Evolutionary conservation across 2,113 vertebrate genomes (phyloP), one percentile per base, ranked within the genome.

Genomic region (Callionymus lyra): DNA sequence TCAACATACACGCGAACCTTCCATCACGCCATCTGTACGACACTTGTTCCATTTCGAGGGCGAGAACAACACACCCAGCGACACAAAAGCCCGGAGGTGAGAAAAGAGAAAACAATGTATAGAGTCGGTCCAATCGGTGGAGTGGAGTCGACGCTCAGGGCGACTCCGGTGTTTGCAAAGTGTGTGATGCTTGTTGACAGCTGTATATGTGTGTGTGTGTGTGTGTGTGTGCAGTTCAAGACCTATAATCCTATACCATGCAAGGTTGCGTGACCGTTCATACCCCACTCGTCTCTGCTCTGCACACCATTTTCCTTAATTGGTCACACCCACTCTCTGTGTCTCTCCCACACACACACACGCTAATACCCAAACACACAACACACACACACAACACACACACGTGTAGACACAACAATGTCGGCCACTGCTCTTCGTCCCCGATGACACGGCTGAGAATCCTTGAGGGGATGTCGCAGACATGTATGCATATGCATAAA

Each of bases 171-270:
- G 38, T 63, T 49, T 47, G 57, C 65, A 56, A 59, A 59, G 54
- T 63, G 61, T 64, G 50, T 77, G 65, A 72, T 51, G 44, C 61
- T 68, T 68, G 53, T 59, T 68, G 77, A 74, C 73, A 77, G 73
- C 65, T 76, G 76, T 65, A 62, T 34, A 36, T 31, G 54, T 48
- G 21, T 47, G 59, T 53, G 60, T 40, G 49, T 50, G 54, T 34
- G 44, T 34, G 60, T 50, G 43, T 49, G 56, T 36, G 27, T 53
- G 38, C 45, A 50, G 41, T 31, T 47, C 17, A 42, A 62, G 67
- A 55, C 67, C 59, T 63, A 56, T 70, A 79, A 76, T 62, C 60
- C 59, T 66, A 67, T 65, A 79, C 65, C 58, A 70, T 65, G 68
- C 63, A 56, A 68, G 45, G 47, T 64, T 70, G 56, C 50, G 58